These are phyloP conservation scores for Silvanus unidentatus DNA, from an alignment of 2,888 invertebrate species.

Conservation along the genomic window DNA sequence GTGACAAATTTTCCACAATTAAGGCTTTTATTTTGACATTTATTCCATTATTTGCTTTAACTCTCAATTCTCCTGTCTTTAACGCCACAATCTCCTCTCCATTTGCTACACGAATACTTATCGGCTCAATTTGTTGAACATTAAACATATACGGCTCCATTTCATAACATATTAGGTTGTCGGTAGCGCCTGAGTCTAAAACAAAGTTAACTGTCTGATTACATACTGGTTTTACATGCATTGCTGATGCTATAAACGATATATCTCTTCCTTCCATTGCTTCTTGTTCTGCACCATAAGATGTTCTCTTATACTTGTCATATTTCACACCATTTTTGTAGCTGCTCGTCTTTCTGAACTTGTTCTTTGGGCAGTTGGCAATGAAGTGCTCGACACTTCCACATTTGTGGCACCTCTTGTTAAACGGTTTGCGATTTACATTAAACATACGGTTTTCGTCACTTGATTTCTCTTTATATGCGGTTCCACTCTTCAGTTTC, in stretches of 20 bases:
- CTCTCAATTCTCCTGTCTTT: constrained; percentile 8
- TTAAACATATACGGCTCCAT: constrained; percentile 8
- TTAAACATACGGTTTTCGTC: background rate
- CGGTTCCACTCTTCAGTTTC: constrained; percentile 13
- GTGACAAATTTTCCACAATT: constrained; percentile 6
- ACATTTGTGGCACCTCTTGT: background rate
- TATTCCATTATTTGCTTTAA: background rate
- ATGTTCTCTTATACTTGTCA: background rate
- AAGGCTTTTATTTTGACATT: background rate
- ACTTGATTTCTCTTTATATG: constrained; percentile 1
- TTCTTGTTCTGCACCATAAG: constrained; percentile 2
- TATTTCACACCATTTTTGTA: background rate
- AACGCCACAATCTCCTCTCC: constrained; percentile 5
- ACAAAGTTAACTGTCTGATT: constrained; percentile 7
- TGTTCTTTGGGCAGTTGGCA: background rate
- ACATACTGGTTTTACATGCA: background rate
- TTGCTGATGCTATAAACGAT: constrained; percentile 4
- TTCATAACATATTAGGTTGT: constrained; percentile 8
- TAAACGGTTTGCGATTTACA: background rate
- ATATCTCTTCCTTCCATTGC: too few relatives aligned
- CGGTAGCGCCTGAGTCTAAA: constrained; percentile 12
- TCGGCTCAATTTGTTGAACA: constrained; percentile 4
- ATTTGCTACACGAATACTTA: constrained; percentile 5
- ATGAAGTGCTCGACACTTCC: background rate
- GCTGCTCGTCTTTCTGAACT: background rate